phyloP scores from a whole-genome alignment of 35 echinoderm and acorn worm species.

The Acanthaster planci region DNA sequence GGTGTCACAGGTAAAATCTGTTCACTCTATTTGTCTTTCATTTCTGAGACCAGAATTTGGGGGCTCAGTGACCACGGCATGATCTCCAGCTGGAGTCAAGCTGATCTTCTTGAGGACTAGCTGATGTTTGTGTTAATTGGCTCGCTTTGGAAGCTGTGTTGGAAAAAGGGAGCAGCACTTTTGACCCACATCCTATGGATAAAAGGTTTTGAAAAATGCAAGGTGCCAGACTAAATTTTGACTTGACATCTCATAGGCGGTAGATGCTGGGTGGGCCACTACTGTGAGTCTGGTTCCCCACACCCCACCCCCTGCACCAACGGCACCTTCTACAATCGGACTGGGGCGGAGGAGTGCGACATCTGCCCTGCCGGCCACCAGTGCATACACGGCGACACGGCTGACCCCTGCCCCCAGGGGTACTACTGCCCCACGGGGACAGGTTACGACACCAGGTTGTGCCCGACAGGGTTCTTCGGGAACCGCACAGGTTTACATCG shows the following conservation, averaged over 20 bases:
- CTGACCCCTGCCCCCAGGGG: constrained; percentile 89
- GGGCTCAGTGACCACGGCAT: not conserved
- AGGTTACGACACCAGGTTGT: constrained; percentile 68
- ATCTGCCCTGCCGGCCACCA: constrained; percentile 82
- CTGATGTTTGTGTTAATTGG: too few relatives aligned
- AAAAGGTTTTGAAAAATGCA: too few relatives aligned
- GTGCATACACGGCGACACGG: constrained; percentile 88
- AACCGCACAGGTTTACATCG: constrained; percentile 59
- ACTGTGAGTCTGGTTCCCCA: constrained; percentile 67
- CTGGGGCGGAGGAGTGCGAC: constrained; percentile 74
- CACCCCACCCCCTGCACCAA: constrained; percentile 76
- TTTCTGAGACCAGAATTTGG: not conserved
- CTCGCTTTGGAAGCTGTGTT: too few relatives aligned
- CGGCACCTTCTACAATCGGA: constrained; percentile 90
- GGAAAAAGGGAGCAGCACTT: too few relatives aligned
- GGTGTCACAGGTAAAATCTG: constrained; percentile 62
- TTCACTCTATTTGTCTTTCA: not conserved
- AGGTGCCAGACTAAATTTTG: too few relatives aligned
- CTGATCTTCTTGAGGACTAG: too few relatives aligned
- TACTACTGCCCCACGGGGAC: constrained; percentile 97
- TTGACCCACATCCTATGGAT: too few relatives aligned
- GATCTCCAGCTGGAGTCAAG: too few relatives aligned
- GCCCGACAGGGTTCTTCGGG: constrained; percentile 84
- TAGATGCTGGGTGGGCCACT: constrained; percentile 70
- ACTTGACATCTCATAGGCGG: constrained; percentile 38